phyloP scores from a whole-genome alignment of 2,797 vertebrate species.

The Petrocephalus schoutedeni region DNA sequence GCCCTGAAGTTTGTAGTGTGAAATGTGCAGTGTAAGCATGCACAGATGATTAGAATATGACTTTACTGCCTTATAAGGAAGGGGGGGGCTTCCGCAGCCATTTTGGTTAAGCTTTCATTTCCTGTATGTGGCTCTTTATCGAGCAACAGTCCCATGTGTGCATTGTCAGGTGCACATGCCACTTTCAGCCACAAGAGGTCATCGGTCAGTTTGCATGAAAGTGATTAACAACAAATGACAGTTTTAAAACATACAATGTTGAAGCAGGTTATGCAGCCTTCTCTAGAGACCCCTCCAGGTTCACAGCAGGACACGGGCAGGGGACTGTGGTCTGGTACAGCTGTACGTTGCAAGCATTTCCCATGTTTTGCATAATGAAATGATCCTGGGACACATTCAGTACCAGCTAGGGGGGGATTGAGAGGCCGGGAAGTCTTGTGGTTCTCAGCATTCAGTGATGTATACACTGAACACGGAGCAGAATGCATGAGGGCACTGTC shows the following conservation, averaged over 20 bases:
- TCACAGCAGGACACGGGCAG: neutral
- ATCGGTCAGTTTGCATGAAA: neutral
- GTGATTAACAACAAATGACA: conserved; percentile 11
- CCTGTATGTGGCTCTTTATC: conserved; percentile 25
- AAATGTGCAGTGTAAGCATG: neutral
- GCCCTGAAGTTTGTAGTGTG: neutral
- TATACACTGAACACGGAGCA: conserved; percentile 10
- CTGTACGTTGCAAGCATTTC: neutral
- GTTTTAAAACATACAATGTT: conserved; percentile 16
- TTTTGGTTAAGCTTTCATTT: conserved; percentile 9
- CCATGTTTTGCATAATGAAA: neutral
- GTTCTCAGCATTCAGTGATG: conserved; percentile 22
- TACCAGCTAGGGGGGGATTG: neutral
- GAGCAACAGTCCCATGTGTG: neutral
- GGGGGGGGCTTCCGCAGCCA: conserved; percentile 15
- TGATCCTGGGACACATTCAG: neutral
- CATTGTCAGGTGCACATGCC: neutral
- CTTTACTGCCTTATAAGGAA: neutral
- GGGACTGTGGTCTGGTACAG: neutral
- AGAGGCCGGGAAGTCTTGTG: conserved; percentile 9
- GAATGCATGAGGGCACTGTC: conserved; percentile 25
- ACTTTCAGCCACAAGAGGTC: neutral
- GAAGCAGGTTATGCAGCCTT: neutral
- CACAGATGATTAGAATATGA: neutral
- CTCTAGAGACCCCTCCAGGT: neutral